phyloP scores from a whole-genome alignment of 2,888 invertebrate species.

The Netelia virgata region DNA sequence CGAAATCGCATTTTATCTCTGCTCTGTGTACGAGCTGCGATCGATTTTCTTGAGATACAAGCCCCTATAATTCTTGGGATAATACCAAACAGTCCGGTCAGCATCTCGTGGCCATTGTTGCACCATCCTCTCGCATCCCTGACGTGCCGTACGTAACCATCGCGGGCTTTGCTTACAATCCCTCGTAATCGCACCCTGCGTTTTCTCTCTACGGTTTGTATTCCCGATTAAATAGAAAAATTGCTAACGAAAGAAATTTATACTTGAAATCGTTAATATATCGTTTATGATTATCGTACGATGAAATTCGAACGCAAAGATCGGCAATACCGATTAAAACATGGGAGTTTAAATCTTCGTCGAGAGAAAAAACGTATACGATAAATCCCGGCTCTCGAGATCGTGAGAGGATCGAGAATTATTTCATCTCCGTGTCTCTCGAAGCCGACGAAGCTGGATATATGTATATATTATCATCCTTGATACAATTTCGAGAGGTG shows the following conservation, averaged over 20 bases:
- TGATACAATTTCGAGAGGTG: slow-evolving; percentile 24
- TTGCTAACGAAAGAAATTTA: not conserved
- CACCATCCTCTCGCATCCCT: slow-evolving; percentile 22
- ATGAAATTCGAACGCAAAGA: not conserved
- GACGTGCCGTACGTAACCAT: slow-evolving; percentile 34
- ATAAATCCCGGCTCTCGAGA: slow-evolving; percentile 1
- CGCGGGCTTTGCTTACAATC: slow-evolving; percentile 4
- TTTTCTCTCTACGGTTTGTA: not conserved
- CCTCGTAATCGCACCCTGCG: not conserved
- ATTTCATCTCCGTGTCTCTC: not conserved
- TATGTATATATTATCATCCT: not conserved
- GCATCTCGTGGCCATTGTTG: slow-evolving; percentile 19
- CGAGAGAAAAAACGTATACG: slow-evolving; percentile 3
- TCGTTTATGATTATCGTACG: not conserved
- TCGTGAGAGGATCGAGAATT: slow-evolving; percentile 8
- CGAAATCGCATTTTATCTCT: slow-evolving; percentile 33
- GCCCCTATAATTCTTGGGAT: slow-evolving; percentile 33
- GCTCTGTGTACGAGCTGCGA: slow-evolving; percentile 23
- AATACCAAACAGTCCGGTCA: slow-evolving; percentile 38
- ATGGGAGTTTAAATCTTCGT: no score
- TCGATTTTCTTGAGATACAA: slow-evolving; percentile 61
- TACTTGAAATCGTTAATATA: not conserved
- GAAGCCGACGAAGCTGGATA: not conserved
- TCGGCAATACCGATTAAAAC: not conserved
- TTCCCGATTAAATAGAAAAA: not conserved